Base-by-base conservation (phyloP, 2,113 vertebrate genomes). In the Ivindomyrus marchei region DNA sequence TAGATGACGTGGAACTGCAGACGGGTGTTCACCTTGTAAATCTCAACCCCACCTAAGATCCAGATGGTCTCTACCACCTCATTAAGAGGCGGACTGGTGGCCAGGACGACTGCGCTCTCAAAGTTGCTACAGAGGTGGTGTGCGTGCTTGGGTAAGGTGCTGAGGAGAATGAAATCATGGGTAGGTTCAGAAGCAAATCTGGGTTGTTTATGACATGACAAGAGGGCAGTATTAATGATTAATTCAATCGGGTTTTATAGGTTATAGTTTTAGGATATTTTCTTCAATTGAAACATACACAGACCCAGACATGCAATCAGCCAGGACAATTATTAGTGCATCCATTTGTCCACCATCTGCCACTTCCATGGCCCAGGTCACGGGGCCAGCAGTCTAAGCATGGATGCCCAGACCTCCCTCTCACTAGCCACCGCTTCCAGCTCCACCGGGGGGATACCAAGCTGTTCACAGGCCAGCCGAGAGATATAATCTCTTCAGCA, bases 41-140 rank as follows among this genome's bases (percentile, higher is more conserved):
- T 93, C 70, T 90, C 93, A 2, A 87, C 88, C 31, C 96, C 96
- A 39, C 96, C 96, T 62, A 93, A 84, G 7, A 96, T 36, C 96
- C 96, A 97, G 87, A 97, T 93, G 77, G 93, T 96, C 92, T 97
- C 96, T 86, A 97, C 90, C 24, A 94, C 52, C 15, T 95, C 93
- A 88, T 88, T 85, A 0, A 96, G 93, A 0, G 95, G 93, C 17
- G 92, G 91, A 46, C 89, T 88, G 0, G 92, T 91, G 4, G 91
- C 94, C 56, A 96, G 74, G 21, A 45, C 85, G 21, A 95, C 15
- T 0, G 93, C 94, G 0, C 93, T 94, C 6, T 93, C 91, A 88
- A 96, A 94, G 91, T 96, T 93, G 4, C n/a, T 36, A 90, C 94
- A 94, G 39, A 97, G 19, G 58, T 95, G 96, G 90, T 96, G 93